Conservation (phyloP, 1,140 invertebrate genomes). For the Drosophila subobscura region DNA sequence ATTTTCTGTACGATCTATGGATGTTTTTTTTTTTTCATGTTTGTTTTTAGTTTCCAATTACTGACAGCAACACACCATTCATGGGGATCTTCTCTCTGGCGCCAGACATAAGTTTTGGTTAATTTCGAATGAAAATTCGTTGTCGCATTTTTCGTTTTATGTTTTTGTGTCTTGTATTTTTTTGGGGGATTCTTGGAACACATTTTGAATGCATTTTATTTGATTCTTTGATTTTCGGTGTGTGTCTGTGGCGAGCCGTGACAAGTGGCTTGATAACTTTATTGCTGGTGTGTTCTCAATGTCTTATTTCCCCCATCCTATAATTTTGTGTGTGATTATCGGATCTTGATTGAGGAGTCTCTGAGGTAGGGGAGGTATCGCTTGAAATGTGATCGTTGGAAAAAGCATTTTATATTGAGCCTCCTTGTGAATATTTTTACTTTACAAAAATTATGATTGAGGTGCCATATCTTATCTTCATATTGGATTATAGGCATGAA, state of each 20-base stretch:
- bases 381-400: slow-evolving; percentile 39
- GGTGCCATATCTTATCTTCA: slow-evolving; percentile 32
- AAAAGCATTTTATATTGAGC: slow-evolving; percentile 3
- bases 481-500: slow-evolving; percentile 6
- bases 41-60: slow-evolving; percentile 60
- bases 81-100: slow-evolving; percentile 50
- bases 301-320: slow-evolving; percentile 3
- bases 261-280: slow-evolving; percentile 74
- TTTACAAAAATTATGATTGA: slow-evolving; percentile 32
- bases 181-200: slow-evolving; percentile 47
- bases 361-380: too few relatives aligned
- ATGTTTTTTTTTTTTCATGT: slow-evolving; percentile 16
- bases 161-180: slow-evolving; percentile 16
- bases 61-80: slow-evolving; percentile 43
- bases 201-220: slow-evolving; percentile 50
- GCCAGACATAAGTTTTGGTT: slow-evolving; percentile 60
- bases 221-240: slow-evolving; percentile 23
- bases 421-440: not conserved
- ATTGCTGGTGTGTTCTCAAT: slow-evolving; percentile 45
- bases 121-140: slow-evolving; percentile 59
- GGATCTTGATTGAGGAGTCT: slow-evolving; percentile 36
- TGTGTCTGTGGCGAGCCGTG: slow-evolving; percentile 33
- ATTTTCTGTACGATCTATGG: slow-evolving; percentile 41
- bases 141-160: slow-evolving; percentile 48
- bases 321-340: slow-evolving; percentile 70